Evolutionary conservation across 2,113 vertebrate species (phyloP).

Genomic region (Gymnarchus niloticus): DNA sequence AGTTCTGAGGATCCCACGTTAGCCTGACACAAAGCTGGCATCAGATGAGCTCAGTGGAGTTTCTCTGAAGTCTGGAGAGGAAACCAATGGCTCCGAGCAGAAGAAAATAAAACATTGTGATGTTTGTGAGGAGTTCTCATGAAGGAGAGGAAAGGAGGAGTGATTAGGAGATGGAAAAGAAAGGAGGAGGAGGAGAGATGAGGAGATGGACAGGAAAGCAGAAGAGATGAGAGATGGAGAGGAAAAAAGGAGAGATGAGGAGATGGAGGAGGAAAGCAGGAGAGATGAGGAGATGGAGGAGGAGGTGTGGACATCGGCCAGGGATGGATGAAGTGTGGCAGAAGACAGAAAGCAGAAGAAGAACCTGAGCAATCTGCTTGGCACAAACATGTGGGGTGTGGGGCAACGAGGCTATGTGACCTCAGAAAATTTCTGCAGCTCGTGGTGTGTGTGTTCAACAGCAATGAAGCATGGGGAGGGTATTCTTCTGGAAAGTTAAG

Average conservation of each 20-base stretch:
- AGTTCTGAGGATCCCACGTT: background rate
- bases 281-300: background rate
- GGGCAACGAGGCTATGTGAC: background rate
- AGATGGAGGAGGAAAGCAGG: background rate
- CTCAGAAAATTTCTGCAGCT: background rate
- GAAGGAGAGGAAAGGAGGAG: too few relatives aligned
- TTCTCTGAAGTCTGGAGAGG: too few relatives aligned
- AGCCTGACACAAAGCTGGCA: background rate
- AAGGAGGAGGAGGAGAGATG: too few relatives aligned
- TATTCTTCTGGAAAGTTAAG: background rate
- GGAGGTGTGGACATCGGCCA: too few relatives aligned
- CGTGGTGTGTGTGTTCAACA: too few relatives aligned
- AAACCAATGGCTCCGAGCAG: too few relatives aligned
- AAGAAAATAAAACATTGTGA: too few relatives aligned
- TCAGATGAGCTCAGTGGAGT: background rate
- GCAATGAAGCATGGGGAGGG: too few relatives aligned
- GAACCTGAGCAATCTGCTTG: too few relatives aligned
- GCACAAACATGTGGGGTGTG: background rate
- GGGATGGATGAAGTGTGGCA: background rate
- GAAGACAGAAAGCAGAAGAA: background rate
- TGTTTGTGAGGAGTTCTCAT: too few relatives aligned
- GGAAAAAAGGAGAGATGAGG: background rate
- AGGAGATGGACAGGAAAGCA: too few relatives aligned
- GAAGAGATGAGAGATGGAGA: background rate
- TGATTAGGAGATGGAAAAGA: too few relatives aligned